phyloP scores from a whole-genome alignment of 2,888 invertebrate species.

The Glyphotaelius pellucidus region DNA sequence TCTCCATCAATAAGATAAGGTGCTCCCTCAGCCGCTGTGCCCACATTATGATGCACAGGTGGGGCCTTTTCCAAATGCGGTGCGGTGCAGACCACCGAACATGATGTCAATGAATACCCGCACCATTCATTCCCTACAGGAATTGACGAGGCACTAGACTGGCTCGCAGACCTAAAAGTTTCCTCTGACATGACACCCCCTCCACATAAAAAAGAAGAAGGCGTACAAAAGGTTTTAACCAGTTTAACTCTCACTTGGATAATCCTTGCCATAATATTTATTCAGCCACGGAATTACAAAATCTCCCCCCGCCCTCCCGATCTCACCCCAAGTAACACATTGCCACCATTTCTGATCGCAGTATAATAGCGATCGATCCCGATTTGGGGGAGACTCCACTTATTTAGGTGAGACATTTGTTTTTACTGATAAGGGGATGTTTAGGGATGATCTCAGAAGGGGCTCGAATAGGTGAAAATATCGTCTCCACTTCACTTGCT shows the following conservation, averaged over 20 bases:
- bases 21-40: no score
- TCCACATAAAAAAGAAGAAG: no score
- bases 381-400: background rate
- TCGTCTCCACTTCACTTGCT: background rate
- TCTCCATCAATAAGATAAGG: no score
- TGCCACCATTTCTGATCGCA: background rate
- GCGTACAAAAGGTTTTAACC: background rate
- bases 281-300: background rate
- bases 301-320: background rate
- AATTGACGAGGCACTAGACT: no score
- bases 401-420: slow-evolving; percentile 55
- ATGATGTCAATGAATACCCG: no score
- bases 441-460: background rate
- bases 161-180: background rate
- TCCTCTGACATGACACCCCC: background rate
- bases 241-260: background rate
- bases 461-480: background rate
- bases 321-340: background rate
- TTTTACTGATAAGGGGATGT: slow-evolving; percentile 41
- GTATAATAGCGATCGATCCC: background rate
- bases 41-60: no score
- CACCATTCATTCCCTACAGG: no score
- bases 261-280: background rate
- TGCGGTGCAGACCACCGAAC: no score
- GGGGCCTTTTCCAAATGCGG: no score